Percentiles rank a stretch among this genome's conserved stretches.
phyloP scores from a whole-genome alignment of 2,113 vertebrate genomes.

The Microtus montanus region DNA sequence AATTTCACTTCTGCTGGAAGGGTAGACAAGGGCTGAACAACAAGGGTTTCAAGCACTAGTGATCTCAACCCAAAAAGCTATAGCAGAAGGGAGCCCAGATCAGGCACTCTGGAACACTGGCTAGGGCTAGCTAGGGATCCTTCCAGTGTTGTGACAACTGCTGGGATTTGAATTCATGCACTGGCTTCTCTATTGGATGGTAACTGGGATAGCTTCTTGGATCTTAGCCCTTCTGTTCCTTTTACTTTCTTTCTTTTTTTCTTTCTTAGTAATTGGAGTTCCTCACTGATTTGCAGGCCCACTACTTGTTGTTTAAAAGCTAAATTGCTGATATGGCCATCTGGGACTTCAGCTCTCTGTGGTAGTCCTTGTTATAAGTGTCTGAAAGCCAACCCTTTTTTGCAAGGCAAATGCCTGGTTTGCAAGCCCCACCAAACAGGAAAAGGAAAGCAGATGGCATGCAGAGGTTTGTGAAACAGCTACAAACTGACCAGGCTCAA shows the following conservation, averaged over 20 bases:
- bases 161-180: not conserved
- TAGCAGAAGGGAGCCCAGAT: not conserved
- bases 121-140: not conserved
- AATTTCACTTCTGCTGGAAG: not conserved
- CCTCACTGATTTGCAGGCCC: constrained; percentile 21
- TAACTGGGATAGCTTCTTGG: not conserved
- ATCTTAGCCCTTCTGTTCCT: not conserved
- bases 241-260: not conserved
- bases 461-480: not conserved
- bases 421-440: not conserved
- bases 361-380: constrained; percentile 46
- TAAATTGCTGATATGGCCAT: constrained; percentile 8
- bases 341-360: constrained; percentile 20
- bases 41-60: not conserved
- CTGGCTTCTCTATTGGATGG: not conserved
- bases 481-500: not conserved
- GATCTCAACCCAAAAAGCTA: not conserved
- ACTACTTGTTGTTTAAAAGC: constrained; percentile 3
- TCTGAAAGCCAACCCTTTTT: constrained; percentile 42
- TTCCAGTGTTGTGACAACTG: not conserved
- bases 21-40: not conserved
- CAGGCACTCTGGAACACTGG: not conserved
- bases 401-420: constrained; percentile 22
- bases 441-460: constrained; percentile 8
- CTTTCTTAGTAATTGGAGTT: not conserved